Percentiles rank a stretch among this genome's conserved stretches.
phyloP scores from a whole-genome alignment of 2,888 invertebrate species.

The Yponomeuta cagnagella region DNA sequence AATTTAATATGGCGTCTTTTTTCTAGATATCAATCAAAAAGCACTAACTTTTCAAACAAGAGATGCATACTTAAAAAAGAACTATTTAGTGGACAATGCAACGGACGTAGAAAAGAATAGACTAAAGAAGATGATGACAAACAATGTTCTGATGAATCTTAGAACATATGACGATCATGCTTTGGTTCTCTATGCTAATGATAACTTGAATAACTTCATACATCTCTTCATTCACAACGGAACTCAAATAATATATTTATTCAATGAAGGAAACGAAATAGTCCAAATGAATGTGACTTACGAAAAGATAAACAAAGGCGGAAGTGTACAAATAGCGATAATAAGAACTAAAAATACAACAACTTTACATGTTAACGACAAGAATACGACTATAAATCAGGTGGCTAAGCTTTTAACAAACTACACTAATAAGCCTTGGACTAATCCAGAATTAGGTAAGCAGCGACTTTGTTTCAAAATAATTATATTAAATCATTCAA shows the following conservation, averaged over 20 bases:
- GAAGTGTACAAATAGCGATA: conserved; percentile 92
- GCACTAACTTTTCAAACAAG: conserved; percentile 90
- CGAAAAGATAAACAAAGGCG: conserved; percentile 84
- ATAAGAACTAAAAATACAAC: conserved; percentile 83
- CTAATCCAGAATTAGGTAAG: conserved; percentile 85
- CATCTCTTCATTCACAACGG: conserved; percentile 89
- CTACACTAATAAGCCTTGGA: conserved; percentile 92
- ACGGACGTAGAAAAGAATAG: conserved; percentile 78
- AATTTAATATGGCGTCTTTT: background rate
- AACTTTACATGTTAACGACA: conserved; percentile 87
- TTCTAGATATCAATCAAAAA: conserved; percentile 91
- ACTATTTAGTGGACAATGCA: conserved; percentile 81
- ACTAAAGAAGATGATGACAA: conserved; percentile 83
- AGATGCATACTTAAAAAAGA: conserved; percentile 86
- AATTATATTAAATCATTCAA: background rate
- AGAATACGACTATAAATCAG: conserved; percentile 80
- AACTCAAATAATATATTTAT: conserved; percentile 87
- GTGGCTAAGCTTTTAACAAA: conserved; percentile 82
- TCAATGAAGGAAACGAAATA: conserved; percentile 88
- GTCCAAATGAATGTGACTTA: conserved; percentile 86
- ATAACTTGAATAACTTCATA: conserved; percentile 94
- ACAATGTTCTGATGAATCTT: conserved; percentile 90
- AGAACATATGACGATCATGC: conserved; percentile 90
- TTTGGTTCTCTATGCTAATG: conserved; percentile 92
- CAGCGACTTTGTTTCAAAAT: conserved; percentile 6